Evolutionary conservation across 2,797 vertebrate species (phyloP), one percentile per base, ranked within the genome.

Genomic region (Selene dorsalis): DNA sequence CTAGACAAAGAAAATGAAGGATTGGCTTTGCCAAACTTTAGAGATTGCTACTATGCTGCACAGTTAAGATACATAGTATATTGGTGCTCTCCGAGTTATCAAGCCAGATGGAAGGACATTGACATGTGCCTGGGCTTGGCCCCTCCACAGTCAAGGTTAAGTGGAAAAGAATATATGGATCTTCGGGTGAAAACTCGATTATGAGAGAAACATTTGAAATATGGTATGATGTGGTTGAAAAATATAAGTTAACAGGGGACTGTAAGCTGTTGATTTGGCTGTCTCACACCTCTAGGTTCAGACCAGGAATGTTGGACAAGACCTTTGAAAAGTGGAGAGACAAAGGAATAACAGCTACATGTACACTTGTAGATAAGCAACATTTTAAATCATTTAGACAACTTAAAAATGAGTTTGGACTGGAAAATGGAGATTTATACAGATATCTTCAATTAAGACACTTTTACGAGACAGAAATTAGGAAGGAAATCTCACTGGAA

Each of bases 81-180:
- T 35, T 52, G 63, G 26, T 66, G 61, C 63, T 66, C 45, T 11
- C 28, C 6, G 20, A 17, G 20, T 17, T 66, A 52, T 24, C 28
- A 66, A 52, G 47, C 41, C 41, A 43, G 12, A 24, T 66, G 63
- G 45, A 50, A 52, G 47, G 45, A 66, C 47, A 66, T 66, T 52
- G 63, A 66, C 28, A 50, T 50, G 45, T n/a, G 26, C 45, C 45
- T 48, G 17, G 45, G 45, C 22, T 20, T 0, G 10, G 6, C 45
- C 8, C 65, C n/a, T 35, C 30, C 56, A 32, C 28, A 58, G 30
- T 58, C 56, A 35, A 35, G 28, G 30, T 12, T 35, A 58, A 32
- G 28, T 32, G 28, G 59, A 16, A 61, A 24, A 24, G 59, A 61
- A 4, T 6, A 61, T 24, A 43, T 61, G 39, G 59, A 61, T 61